These are phyloP conservation scores for Torymus aiolomorphi DNA, from an alignment of 2,888 invertebrate species.

Conservation along the genomic window DNA sequence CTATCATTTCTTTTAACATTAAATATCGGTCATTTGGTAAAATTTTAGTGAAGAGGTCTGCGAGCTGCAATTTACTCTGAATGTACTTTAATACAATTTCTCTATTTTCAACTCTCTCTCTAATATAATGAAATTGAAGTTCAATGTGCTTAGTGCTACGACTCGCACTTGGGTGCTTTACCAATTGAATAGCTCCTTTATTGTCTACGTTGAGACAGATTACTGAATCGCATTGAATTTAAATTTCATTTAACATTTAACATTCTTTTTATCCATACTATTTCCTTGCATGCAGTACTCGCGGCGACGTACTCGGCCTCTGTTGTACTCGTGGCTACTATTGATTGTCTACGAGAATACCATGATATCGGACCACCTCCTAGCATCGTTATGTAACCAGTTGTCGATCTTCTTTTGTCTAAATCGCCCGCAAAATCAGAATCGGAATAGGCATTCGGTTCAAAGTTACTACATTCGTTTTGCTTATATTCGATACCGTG, in stretches of 20 bases:
- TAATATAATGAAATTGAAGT: neutral
- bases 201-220: neutral
- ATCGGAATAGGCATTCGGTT: too few species aligned
- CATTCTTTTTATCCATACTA: neutral
- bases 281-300: neutral
- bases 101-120: too few species aligned
- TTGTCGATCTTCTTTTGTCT: neutral
- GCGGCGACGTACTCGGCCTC: constrained; percentile 15
- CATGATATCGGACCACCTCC: neutral
- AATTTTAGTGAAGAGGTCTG: too few species aligned
- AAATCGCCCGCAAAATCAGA: neutral
- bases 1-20: too few species aligned
- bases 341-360: neutral
- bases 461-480: too few species aligned
- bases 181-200: neutral
- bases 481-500: too few species aligned
- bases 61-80: too few species aligned
- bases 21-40: neutral
- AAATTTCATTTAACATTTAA: neutral
- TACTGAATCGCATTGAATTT: neutral
- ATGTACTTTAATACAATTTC: too few species aligned
- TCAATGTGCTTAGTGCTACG: constrained; percentile 14
- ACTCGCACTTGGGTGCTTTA: neutral
- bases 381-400: neutral
- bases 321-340: neutral